Conservation (phyloP, 2,888 invertebrate genomes). For the Actias luna region DNA sequence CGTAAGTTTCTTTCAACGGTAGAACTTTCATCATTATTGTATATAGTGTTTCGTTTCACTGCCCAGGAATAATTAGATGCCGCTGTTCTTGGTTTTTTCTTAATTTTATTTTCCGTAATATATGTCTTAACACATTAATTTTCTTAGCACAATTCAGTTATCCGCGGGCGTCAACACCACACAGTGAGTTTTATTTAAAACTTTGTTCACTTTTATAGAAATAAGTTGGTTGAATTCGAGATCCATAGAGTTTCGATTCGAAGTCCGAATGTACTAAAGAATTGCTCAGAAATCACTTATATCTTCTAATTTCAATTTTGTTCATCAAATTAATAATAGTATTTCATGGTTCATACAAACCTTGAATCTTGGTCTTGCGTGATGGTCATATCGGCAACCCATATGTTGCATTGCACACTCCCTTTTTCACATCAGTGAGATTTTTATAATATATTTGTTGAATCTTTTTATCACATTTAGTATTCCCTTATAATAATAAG, state of each 20-base stretch:
- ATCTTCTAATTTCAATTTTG: not conserved
- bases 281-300: not conserved
- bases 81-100: too few species aligned
- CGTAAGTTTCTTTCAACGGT: conserved; percentile 53
- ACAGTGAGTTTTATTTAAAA: conserved; percentile 59
- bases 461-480: too few species aligned
- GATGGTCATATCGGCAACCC: too few species aligned
- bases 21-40: not conserved
- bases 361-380: too few species aligned
- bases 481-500: too few species aligned
- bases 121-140: conserved; percentile 27
- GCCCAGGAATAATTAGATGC: not conserved
- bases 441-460: too few species aligned
- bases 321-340: too few species aligned
- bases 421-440: too few species aligned
- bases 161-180: conserved; percentile 78
- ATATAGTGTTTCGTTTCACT: not conserved
- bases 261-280: not conserved
- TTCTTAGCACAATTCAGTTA: conserved; percentile 72
- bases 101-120: too few species aligned
- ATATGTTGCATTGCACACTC: too few species aligned
- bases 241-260: not conserved
- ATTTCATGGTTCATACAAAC: too few species aligned
- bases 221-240: not conserved
- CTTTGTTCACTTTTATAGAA: not conserved